phyloP scores from a whole-genome alignment of 35 echinoderm and acorn worm genomes.

The Ophioderma brevispina region DNA sequence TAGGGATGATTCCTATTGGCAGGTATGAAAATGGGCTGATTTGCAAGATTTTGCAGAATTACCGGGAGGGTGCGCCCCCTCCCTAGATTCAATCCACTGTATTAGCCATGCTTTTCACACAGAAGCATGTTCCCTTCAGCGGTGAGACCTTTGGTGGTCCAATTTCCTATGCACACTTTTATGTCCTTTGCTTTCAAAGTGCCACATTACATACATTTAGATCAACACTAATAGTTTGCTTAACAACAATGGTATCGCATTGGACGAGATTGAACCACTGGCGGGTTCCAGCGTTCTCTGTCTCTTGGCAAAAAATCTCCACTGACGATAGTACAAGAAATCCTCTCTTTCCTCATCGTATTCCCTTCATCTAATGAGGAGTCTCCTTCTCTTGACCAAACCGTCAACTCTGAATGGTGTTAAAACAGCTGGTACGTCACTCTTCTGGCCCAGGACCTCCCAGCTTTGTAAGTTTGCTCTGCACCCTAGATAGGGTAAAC shows the following conservation, averaged over 20 bases:
- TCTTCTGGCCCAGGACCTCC: conserved; percentile 73
- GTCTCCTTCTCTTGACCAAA: conserved; percentile 83
- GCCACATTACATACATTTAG: too few relatives aligned
- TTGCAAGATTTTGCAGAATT: too few relatives aligned
- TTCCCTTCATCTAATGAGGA: conserved; percentile 87
- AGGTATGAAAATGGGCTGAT: too few relatives aligned
- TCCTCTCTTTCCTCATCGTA: conserved; percentile 83
- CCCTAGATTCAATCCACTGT: too few relatives aligned
- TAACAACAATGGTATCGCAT: conserved; percentile 88
- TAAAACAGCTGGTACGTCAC: conserved; percentile 90
- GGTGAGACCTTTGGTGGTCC: too few relatives aligned
- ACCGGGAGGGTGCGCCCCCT: too few relatives aligned
- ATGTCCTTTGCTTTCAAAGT: too few relatives aligned
- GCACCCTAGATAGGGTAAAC: too few relatives aligned
- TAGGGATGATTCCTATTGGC: too few relatives aligned
- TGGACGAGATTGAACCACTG: conserved; percentile 53
- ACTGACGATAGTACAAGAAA: conserved; percentile 82
- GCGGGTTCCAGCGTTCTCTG: conserved; percentile 85
- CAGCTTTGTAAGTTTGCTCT: conserved; percentile 92
- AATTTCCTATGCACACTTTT: too few relatives aligned
- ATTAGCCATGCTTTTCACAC: too few relatives aligned
- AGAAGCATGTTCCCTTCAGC: too few relatives aligned
- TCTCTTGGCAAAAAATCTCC: conserved; percentile 86
- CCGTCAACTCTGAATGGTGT: conserved; percentile 91
- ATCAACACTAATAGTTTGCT: conserved; percentile 4